phyloP scores from a whole-genome alignment of 30 jellyfish, hydroid and myxozoan genomes.

The Cassiopea andromeda region DNA sequence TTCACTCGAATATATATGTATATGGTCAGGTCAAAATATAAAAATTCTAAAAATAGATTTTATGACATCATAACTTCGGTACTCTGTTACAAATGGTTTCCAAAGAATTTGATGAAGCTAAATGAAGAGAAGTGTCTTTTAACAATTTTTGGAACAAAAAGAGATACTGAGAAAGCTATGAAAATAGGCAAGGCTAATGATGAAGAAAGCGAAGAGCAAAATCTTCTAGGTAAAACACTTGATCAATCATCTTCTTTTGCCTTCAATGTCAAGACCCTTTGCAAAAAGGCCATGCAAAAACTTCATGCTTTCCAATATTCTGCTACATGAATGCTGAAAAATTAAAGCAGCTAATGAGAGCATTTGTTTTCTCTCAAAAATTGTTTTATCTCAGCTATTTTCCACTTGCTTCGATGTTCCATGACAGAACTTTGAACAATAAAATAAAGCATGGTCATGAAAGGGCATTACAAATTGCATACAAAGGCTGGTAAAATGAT shows the following conservation, averaged over 20 bases:
- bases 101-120: conserved; percentile 36
- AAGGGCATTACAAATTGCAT: not conserved
- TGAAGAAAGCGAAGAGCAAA: conserved; percentile 37
- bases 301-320: conserved; percentile 49
- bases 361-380: conserved; percentile 16
- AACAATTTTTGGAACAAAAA: conserved; percentile 34
- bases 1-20: too few species aligned
- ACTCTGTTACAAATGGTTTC: not conserved
- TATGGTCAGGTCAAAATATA: too few species aligned
- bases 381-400: conserved; percentile 11
- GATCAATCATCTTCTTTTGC: conserved; percentile 42
- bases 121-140: conserved; percentile 59
- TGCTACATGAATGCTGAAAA: conserved; percentile 39
- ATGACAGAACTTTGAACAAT: conserved; percentile 4
- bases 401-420: conserved; percentile 10
- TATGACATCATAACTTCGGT: too few species aligned
- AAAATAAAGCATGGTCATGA: not conserved
- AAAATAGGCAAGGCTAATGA: conserved; percentile 28
- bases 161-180: conserved; percentile 13
- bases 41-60: too few species aligned
- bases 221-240: conserved; percentile 32
- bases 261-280: conserved; percentile 24
- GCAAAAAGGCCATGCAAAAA: conserved; percentile 55
- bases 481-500: conserved; percentile 1
- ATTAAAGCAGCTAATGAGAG: conserved; percentile 45